phyloP scores from a whole-genome alignment of 2,888 invertebrate species.

The Drosophila quinaria region DNA sequence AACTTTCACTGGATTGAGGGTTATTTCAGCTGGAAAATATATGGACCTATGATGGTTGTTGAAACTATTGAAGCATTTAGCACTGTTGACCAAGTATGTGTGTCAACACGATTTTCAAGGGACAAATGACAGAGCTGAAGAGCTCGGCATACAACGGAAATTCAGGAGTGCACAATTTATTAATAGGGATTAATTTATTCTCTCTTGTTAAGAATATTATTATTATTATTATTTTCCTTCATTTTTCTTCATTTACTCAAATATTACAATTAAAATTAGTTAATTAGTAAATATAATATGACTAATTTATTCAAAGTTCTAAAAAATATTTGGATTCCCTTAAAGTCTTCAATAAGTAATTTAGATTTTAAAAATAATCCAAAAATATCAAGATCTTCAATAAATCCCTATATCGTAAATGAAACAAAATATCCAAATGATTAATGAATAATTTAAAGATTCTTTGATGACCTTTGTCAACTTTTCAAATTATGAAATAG shows the following conservation, averaged over 20 bases:
- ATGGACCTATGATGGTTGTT: neutral
- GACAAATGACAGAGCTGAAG: conserved; percentile 24
- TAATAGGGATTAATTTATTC: conserved; percentile 5
- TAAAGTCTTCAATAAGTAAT: too few relatives aligned
- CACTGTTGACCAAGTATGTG: conserved; percentile 17
- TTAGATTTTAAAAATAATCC: too few relatives aligned
- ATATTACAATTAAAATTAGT: too few relatives aligned
- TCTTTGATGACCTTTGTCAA: neutral
- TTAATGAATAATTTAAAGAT: neutral
- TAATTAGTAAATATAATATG: too few relatives aligned
- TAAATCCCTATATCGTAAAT: too few relatives aligned
- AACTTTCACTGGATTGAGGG: too few relatives aligned
- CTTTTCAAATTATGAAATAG: neutral
- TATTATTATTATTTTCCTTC: neutral
- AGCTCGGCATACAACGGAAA: conserved; percentile 6
- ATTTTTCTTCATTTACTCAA: too few relatives aligned
- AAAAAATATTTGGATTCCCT: too few relatives aligned
- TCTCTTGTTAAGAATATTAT: neutral
- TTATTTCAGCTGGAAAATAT: too few relatives aligned
- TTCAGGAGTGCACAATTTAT: conserved; percentile 1
- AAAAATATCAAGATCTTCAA: too few relatives aligned
- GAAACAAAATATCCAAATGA: too few relatives aligned
- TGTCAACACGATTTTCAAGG: conserved; percentile 14
- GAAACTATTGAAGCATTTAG: neutral
- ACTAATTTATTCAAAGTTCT: too few relatives aligned